phyloP scores from a whole-genome alignment of 2,888 invertebrate genomes.

The Dorcus parallelipipedus region DNA sequence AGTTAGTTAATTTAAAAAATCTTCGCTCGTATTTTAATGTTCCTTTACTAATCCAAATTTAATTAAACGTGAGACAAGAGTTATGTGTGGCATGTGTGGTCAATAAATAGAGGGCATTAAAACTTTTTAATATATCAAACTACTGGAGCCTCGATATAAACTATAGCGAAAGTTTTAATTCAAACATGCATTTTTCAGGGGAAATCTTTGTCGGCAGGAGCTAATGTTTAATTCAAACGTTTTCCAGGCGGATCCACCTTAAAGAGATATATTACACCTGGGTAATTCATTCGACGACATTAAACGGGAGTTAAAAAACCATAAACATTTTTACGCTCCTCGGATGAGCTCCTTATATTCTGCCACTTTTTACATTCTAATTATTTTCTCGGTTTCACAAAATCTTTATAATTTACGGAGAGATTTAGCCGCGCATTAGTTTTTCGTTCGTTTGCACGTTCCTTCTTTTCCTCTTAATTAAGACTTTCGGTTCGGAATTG shows the following conservation, averaged over 20 bases:
- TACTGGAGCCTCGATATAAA: too few relatives aligned
- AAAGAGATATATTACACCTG: conserved; percentile 42
- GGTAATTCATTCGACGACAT: conserved; percentile 44
- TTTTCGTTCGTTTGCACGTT: background rate
- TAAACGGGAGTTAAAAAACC: conserved; percentile 44
- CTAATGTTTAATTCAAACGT: conserved; percentile 38
- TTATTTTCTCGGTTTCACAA: conserved; percentile 3
- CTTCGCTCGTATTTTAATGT: too few relatives aligned
- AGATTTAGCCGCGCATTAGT: conserved; percentile 14
- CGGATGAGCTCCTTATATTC: conserved; percentile 19
- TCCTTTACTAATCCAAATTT: too few relatives aligned
- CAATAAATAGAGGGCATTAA: background rate
- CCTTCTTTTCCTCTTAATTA: background rate
- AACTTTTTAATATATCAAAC: background rate
- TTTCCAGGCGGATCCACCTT: conserved; percentile 29
- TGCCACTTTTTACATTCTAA: conserved; percentile 15
- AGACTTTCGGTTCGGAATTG: too few relatives aligned
- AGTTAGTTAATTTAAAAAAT: too few relatives aligned
- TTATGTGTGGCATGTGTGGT: too few relatives aligned
- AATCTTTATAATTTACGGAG: conserved; percentile 8
- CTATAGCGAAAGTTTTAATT: conserved; percentile 14
- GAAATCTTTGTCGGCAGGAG: conserved; percentile 32
- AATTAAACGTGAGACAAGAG: too few relatives aligned
- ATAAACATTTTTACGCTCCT: conserved; percentile 44
- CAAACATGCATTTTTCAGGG: conserved; percentile 27